These are phyloP conservation scores for Drosophila neonasuta DNA, from an alignment of 2,888 invertebrate species.

Conservation along the genomic window DNA sequence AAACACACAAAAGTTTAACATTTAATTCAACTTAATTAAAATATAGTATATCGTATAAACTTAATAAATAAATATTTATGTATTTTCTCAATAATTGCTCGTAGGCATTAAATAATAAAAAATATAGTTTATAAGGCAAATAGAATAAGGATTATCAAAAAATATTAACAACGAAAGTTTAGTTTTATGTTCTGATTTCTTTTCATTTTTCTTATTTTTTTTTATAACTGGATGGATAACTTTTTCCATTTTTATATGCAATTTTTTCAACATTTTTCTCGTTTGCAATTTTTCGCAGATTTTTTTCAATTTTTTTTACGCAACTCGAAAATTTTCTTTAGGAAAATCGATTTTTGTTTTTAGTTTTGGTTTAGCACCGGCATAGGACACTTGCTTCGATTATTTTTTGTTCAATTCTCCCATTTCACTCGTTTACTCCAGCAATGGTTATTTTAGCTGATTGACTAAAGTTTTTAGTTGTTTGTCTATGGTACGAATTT, in stretches of 20 bases:
- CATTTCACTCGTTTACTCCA: conserved; percentile 25
- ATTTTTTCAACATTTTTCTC: conserved; percentile 50
- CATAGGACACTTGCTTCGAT: conserved; percentile 81
- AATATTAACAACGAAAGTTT: conserved; percentile 69
- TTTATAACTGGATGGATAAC: conserved; percentile 71
- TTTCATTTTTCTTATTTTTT: conserved; percentile 21
- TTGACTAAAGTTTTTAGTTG: conserved; percentile 6
- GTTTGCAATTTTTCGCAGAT: conserved; percentile 41
- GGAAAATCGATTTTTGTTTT: conserved; percentile 62
- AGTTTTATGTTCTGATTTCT: conserved; percentile 25
- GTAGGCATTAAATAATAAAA: conserved; percentile 66
- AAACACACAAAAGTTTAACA: conserved; percentile 72
- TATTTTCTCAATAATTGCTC: conserved; percentile 65
- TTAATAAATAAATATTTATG: conserved; percentile 73
- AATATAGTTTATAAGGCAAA: conserved; percentile 65
- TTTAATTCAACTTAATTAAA: conserved; percentile 72
- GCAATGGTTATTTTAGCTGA: conserved; percentile 6
- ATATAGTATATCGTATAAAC: conserved; percentile 57
- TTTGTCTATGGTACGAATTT: conserved; percentile 66
- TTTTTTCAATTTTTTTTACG: conserved; percentile 48
- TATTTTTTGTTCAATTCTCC: conserved; percentile 51
- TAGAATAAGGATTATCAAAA: conserved; percentile 65
- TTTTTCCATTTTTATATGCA: conserved; percentile 61
- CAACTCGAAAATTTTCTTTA: conserved; percentile 52
- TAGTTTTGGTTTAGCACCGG: conserved; percentile 80